Evolutionary conservation across 2,797 vertebrate species (phyloP).

Genomic region (Coranthus polyacanthus): DNA sequence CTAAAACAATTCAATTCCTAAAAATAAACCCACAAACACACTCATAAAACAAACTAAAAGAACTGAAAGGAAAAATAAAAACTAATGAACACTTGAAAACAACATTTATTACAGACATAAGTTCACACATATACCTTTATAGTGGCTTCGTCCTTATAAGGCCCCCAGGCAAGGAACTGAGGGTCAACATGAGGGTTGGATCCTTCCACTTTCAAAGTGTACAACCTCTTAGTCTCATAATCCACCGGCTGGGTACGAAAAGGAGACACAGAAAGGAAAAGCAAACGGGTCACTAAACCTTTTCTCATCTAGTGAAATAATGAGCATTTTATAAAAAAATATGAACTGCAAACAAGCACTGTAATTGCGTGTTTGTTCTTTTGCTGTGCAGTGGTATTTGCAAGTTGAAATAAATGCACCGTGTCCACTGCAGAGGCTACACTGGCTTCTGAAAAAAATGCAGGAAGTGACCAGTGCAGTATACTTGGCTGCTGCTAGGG

Average conservation of each 20-base stretch:
- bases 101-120: not conserved
- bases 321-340: not conserved
- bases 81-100: too few relatives aligned
- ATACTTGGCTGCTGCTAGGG: conserved; percentile 62
- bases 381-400: not conserved
- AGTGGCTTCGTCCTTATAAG: conserved; percentile 95
- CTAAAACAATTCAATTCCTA: too few relatives aligned
- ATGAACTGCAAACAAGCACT: not conserved
- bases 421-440: conserved; percentile 9
- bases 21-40: too few relatives aligned
- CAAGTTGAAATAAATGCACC: not conserved
- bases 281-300: conserved; percentile 24
- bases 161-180: conserved; percentile 93
- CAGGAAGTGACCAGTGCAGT: conserved; percentile 20
- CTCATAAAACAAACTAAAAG: too few relatives aligned
- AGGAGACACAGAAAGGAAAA: not conserved
- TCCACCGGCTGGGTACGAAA: conserved; percentile 88
- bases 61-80: too few relatives aligned
- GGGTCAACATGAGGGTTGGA: conserved; percentile 92
- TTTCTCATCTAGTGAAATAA: not conserved
- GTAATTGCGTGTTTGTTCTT: not conserved
- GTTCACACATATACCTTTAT: conserved; percentile 87
- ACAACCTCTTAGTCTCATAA: conserved; percentile 93
- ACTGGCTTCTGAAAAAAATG: conserved; percentile 1
- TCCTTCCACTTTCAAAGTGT: conserved; percentile 95